These are phyloP conservation scores for Pyrgus malvae DNA, from an alignment of 2,888 invertebrate genomes.

Conservation along the genomic window DNA sequence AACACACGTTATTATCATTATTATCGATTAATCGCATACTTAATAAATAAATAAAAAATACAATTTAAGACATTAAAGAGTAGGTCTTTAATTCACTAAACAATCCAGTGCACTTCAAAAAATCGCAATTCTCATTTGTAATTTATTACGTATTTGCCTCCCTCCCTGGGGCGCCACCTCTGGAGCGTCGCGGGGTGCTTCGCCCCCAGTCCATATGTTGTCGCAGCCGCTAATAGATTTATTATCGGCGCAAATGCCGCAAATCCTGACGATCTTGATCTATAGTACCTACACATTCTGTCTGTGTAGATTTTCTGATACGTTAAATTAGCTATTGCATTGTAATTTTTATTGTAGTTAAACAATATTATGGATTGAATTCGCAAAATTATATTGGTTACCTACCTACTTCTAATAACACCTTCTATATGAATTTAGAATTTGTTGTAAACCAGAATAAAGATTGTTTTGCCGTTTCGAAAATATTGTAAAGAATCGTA, in stretches of 20 bases:
- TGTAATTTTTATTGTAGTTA: too few species aligned
- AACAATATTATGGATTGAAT: too few species aligned
- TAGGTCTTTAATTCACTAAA: constrained; percentile 1
- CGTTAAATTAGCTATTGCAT: background rate
- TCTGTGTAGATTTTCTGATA: constrained; percentile 5
- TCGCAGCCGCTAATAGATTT: constrained; percentile 63
- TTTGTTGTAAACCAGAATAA: too few species aligned
- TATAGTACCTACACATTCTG: constrained; percentile 31
- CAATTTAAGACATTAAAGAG: too few species aligned
- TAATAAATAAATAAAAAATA: too few species aligned
- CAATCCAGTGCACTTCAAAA: constrained; percentile 23
- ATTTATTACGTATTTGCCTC: constrained; percentile 39
- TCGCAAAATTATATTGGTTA: too few species aligned
- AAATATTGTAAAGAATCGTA: too few species aligned
- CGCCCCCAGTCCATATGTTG: constrained; percentile 64
- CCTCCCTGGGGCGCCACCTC: constrained; percentile 50
- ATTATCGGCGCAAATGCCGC: constrained; percentile 67
- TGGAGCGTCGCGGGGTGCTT: constrained; percentile 49
- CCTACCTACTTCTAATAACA: too few species aligned
- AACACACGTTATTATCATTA: too few species aligned
- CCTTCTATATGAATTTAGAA: too few species aligned
- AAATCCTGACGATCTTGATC: constrained; percentile 59
- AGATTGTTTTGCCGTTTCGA: too few species aligned
- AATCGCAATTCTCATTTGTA: constrained; percentile 36
- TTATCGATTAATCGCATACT: too few species aligned